phyloP scores from a whole-genome alignment of 2,113 vertebrate genomes.

The Cavia porcellus region DNA sequence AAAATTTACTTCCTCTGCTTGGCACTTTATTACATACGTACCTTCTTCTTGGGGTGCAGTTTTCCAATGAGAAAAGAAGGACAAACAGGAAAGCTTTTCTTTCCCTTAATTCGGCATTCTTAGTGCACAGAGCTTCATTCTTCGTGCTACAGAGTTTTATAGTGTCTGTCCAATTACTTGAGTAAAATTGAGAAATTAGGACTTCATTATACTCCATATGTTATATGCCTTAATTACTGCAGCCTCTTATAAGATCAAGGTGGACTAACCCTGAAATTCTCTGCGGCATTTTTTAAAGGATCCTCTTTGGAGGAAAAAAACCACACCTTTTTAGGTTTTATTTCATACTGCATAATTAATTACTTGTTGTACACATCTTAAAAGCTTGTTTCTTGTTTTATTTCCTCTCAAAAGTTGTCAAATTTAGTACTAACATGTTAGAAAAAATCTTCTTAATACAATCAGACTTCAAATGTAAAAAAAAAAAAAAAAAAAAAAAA shows the following conservation, averaged over 20 bases:
- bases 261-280: background rate
- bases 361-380: background rate
- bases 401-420: too few relatives aligned
- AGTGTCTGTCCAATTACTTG: background rate
- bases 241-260: background rate
- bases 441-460: too few relatives aligned
- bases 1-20: background rate
- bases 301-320: background rate
- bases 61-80: background rate
- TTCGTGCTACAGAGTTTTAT: background rate
- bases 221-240: background rate
- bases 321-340: background rate
- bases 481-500: too few relatives aligned
- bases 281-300: conserved; percentile 10
- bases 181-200: background rate
- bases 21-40: background rate
- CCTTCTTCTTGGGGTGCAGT: background rate
- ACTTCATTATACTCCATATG: background rate
- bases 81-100: background rate
- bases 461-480: too few relatives aligned
- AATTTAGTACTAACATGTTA: too few relatives aligned
- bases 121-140: background rate
- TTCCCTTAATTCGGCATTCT: background rate
- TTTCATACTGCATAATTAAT: background rate
- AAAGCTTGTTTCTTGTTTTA: background rate